Base-by-base conservation (phyloP, 23 tunicate species). In the Trididemnum miniatum region DNA sequence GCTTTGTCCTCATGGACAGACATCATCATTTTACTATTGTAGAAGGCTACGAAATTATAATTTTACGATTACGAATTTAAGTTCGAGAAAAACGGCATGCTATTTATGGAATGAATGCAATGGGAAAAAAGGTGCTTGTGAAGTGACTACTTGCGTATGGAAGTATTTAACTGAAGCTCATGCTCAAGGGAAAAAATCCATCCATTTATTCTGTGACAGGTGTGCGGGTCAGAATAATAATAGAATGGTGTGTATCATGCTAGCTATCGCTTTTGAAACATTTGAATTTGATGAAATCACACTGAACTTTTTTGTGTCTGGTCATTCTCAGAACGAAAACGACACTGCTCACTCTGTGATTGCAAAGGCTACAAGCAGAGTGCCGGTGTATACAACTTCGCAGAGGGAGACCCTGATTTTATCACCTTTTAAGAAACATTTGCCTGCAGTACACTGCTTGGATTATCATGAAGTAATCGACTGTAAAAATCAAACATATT, bases 271-370 rank as follows among this genome's bases (percentile, higher is more conserved):
- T 24, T 9, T 25, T 62, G 69, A n/a, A 4, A 24, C 22, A 4
- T 62, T 62, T 20, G 22, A 79, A 4, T 32, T 79, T 2, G n/a
- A 57, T 0, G 71, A 79, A 60, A 59, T 79, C 7, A 79, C 71
- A 59, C 50, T 59, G 7, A 79, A 59, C 59, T 79, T 59, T 35
- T 60, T 79, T 0, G 83, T 79, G 28, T 59, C 83, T 15, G 83
- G 83, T 18, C 83, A 79, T 60, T 79, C 83, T 59, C 83, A 79
- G 28, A 79, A 79, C 51, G 69, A 78, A 52, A 78, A 78, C 52
- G 81, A 49, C 49, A 79, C 35, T 59, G 51, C 71, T 0, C 83
- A 79, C 33, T 79, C 83, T 34, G 27, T 60, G 5, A 78, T 78
- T 23, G 69, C 51, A 57, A 52, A 34, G 15, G 69, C 67, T 3